These are phyloP conservation scores for Bombus pascuorum DNA, from an alignment of 1,140 invertebrate species.

Conservation along the genomic window DNA sequence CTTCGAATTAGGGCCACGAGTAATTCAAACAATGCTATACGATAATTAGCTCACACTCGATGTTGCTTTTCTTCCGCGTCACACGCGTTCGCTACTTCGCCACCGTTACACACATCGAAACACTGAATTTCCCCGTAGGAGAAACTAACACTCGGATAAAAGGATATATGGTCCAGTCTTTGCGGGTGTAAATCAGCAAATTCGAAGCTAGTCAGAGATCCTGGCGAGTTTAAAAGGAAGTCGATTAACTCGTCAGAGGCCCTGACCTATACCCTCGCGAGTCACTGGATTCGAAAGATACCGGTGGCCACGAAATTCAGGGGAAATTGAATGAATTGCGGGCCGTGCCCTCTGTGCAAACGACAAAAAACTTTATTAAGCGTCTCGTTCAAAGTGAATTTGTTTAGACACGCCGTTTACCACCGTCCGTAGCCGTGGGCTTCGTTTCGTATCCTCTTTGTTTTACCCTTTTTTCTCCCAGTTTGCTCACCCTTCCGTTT, in stretches of 20 bases:
- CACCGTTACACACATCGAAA: not conserved
- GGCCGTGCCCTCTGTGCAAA: not conserved
- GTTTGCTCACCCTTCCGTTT: not conserved
- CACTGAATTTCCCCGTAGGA: not conserved
- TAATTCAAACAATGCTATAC: not conserved
- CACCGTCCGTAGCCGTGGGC: not conserved
- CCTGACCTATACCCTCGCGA: not conserved
- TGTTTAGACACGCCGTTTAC: constrained; percentile 34
- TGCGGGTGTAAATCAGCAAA: not conserved
- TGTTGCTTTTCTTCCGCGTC: too few species aligned
- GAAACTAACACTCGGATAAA: not conserved
- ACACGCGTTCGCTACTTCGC: not conserved
- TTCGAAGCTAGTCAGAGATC: not conserved
- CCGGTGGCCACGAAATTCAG: not conserved
- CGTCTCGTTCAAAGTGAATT: constrained; percentile 18
- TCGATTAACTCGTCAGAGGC: constrained; percentile 14
- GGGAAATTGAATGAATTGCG: constrained; percentile 18
- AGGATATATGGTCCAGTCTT: not conserved
- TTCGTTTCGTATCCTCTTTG: not conserved
- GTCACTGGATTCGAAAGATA: not conserved
- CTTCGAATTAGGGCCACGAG: not conserved
- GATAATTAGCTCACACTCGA: not conserved
- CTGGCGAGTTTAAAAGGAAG: not conserved
- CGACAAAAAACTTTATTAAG: constrained; percentile 26
- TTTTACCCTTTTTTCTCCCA: not conserved